Evolutionary conservation across 2,888 invertebrate species (phyloP).

Genomic region (Gandaritis pyraliata): DNA sequence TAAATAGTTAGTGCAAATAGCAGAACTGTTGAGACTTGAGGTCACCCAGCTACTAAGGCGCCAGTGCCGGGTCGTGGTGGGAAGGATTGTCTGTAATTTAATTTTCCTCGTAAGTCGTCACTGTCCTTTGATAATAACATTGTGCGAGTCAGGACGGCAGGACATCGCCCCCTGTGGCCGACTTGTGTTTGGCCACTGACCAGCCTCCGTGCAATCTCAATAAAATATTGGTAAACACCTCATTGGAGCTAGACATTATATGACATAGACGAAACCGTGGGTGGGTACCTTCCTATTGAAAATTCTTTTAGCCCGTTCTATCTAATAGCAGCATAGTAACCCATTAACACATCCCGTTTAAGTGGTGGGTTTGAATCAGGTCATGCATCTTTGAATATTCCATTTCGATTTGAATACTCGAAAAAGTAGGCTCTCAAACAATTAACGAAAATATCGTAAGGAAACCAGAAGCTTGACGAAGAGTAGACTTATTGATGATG

Average conservation of each 20-base stretch:
- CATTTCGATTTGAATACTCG: too few species aligned
- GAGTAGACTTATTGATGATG: too few species aligned
- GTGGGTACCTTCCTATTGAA: neutral
- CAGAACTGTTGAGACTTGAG: neutral
- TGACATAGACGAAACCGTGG: neutral
- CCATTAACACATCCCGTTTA: too few species aligned
- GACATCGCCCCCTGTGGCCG: slow-evolving; percentile 26
- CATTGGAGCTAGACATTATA: neutral
- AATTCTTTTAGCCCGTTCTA: neutral
- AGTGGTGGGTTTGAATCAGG: too few species aligned
- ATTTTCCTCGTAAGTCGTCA: slow-evolving; percentile 52
- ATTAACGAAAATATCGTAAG: too few species aligned
- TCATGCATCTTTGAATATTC: too few species aligned
- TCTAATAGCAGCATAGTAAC: too few species aligned
- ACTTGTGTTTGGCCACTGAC: slow-evolving; percentile 27
- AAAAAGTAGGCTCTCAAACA: too few species aligned
- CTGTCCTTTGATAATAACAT: slow-evolving; percentile 48
- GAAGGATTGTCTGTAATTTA: slow-evolving; percentile 42
- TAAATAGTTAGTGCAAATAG: neutral
- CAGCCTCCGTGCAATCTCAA: slow-evolving; percentile 19
- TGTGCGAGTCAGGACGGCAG: slow-evolving; percentile 32
- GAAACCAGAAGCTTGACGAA: too few species aligned
- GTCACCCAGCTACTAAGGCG: slow-evolving; percentile 10
- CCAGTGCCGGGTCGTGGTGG: slow-evolving; percentile 16
- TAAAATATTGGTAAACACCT: slow-evolving; percentile 21